Evolutionary conservation across 2,113 vertebrate genomes (phyloP).

Genomic region (Cochlearius cochlearius): DNA sequence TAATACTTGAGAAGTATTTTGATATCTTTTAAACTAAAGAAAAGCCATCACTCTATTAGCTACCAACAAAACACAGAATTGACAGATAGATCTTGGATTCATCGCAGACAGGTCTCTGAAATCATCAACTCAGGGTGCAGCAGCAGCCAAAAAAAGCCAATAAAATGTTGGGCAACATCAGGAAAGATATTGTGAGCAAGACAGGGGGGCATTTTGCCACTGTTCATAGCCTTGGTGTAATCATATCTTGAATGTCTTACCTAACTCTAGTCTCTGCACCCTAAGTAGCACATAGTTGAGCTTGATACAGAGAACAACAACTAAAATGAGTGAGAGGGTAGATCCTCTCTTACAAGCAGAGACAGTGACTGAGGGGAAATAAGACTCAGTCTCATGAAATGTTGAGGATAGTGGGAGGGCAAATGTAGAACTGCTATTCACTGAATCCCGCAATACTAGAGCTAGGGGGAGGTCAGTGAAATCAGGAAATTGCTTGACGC

Average conservation of each 20-base stretch:
- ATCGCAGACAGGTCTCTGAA: not conserved
- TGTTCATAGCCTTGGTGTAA: not conserved
- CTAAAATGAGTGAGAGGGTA: not conserved
- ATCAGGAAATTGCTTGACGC: not conserved
- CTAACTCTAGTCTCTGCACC: not conserved
- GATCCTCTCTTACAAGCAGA: not conserved
- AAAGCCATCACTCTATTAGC: not conserved
- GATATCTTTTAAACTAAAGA: not conserved
- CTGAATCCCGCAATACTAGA: not conserved
- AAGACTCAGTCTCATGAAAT: not conserved
- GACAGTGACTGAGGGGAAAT: not conserved
- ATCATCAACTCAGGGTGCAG: not conserved
- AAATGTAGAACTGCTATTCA: not conserved
- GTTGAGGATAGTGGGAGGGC: not conserved
- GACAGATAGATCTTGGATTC: not conserved
- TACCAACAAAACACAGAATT: not conserved
- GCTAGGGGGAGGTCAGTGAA: not conserved
- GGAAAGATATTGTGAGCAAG: not conserved
- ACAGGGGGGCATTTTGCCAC: not conserved
- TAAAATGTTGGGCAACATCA: not conserved
- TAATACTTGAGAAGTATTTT: not conserved
- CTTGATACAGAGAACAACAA: not conserved
- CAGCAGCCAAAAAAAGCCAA: not conserved
- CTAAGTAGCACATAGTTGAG: not conserved
- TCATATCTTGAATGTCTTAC: not conserved